Percentiles rank a stretch among this genome's conserved stretches.
phyloP scores from a whole-genome alignment of 2,797 vertebrate genomes.

The Spheniscus humboldti region DNA sequence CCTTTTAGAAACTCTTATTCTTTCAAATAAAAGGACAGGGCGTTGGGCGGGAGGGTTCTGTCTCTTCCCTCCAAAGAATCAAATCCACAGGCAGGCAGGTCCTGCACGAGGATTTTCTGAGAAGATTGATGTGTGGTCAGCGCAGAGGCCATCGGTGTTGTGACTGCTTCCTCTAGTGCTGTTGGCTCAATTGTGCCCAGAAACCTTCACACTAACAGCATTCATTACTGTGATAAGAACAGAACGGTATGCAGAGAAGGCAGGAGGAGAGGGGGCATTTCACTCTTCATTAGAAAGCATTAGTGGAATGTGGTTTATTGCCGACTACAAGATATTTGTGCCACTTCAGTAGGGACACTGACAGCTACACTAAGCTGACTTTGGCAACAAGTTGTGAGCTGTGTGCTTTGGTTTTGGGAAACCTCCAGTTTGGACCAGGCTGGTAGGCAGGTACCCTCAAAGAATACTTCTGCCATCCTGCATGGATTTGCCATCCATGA shows the following conservation, averaged over 20 bases:
- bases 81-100: neutral
- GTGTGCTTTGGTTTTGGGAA: neutral
- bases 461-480: neutral
- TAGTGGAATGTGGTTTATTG: neutral
- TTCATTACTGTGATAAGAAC: neutral
- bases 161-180: neutral
- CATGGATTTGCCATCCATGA: neutral
- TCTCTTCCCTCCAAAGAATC: neutral
- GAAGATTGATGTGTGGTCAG: neutral
- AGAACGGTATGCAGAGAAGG: neutral
- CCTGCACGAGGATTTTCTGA: neutral
- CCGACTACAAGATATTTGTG: neutral
- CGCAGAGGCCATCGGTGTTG: neutral
- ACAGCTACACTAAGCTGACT: neutral
- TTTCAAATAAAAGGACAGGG: neutral
- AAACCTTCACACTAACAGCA: neutral
- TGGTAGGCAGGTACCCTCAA: neutral
- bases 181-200: neutral
- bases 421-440: neutral
- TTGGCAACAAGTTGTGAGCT: neutral
- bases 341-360: neutral
- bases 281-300: neutral
- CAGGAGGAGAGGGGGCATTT: neutral
- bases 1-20: neutral
- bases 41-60: fast-evolving